phyloP scores from a whole-genome alignment of 2,888 invertebrate genomes.

The Hydroisotoma schaefferi region DNA sequence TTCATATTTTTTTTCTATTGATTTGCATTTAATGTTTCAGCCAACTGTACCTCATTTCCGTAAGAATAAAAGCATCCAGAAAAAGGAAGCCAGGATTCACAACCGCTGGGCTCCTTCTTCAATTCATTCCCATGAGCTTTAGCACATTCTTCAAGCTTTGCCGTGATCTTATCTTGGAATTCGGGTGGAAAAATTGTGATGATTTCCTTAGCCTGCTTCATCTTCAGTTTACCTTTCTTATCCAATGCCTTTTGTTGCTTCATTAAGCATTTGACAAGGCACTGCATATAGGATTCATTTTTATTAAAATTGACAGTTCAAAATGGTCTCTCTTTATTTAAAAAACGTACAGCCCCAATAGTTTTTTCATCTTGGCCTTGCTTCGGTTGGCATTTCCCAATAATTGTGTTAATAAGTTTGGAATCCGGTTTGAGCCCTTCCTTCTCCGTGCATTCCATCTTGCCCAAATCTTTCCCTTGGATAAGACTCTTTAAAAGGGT shows the following conservation, averaged over 20 bases:
- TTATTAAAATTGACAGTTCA: slow-evolving; percentile 11
- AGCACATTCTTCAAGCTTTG: slow-evolving; percentile 19
- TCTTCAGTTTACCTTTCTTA: slow-evolving; percentile 27
- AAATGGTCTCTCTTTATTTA: background rate
- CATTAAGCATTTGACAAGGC: slow-evolving; percentile 30
- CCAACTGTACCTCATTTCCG: slow-evolving; percentile 20
- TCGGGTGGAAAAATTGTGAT: slow-evolving; percentile 9
- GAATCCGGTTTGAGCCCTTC: slow-evolving; percentile 26
- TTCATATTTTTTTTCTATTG: no score
- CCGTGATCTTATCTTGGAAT: slow-evolving; percentile 9
- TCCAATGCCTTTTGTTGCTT: slow-evolving; percentile 26
- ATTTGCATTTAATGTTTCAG: no score
- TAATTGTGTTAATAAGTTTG: slow-evolving; percentile 3
- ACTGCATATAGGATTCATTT: slow-evolving; percentile 8
- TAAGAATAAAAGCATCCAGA: slow-evolving; percentile 22
- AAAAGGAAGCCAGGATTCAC: slow-evolving; percentile 28
- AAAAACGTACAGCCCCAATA: background rate
- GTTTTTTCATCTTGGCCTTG: background rate
- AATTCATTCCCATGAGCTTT: slow-evolving; percentile 7
- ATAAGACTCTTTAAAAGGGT: no score
- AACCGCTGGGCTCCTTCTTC: slow-evolving; percentile 26
- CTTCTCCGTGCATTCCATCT: slow-evolving; percentile 20
- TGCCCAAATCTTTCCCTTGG: slow-evolving; percentile 10
- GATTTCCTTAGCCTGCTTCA: slow-evolving; percentile 13
- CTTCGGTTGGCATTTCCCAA: slow-evolving; percentile 11